A percentile compares a stretch with the other conserved stretches of the same genome.
Evolutionary conservation across 2,113 vertebrate species (phyloP).

Genomic region (Pedionomus torquatus): DNA sequence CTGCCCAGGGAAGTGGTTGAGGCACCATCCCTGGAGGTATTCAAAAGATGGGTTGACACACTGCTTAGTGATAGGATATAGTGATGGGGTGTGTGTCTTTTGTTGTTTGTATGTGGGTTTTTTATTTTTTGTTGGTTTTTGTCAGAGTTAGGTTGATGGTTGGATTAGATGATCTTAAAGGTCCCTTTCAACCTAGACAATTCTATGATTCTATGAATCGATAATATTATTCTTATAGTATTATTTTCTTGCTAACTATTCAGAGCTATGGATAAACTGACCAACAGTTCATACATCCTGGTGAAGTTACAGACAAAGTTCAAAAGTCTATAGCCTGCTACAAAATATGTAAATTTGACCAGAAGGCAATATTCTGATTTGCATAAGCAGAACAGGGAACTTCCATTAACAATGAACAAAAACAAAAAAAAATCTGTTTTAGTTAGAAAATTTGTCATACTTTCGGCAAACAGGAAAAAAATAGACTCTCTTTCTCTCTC

Average conservation of each 20-base stretch:
- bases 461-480: background rate
- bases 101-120: too few species aligned
- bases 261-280: background rate
- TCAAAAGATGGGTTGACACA: too few species aligned
- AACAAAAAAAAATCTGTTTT: background rate
- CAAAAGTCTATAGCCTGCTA: background rate
- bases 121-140: too few species aligned
- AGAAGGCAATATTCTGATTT: background rate
- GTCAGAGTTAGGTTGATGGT: too few species aligned
- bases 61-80: too few species aligned
- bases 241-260: background rate
- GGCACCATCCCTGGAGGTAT: too few species aligned
- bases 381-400: background rate
- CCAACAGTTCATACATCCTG: background rate
- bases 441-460: background rate
- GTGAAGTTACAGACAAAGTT: background rate
- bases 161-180: too few species aligned
- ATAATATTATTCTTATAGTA: background rate
- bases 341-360: background rate
- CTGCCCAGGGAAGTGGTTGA: too few species aligned
- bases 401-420: background rate
- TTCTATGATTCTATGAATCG: too few species aligned
- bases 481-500: background rate
- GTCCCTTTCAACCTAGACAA: too few species aligned
- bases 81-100: too few species aligned